Conservation (phyloP, 2,797 vertebrate genomes). For the Gephyroberyx darwinii region DNA sequence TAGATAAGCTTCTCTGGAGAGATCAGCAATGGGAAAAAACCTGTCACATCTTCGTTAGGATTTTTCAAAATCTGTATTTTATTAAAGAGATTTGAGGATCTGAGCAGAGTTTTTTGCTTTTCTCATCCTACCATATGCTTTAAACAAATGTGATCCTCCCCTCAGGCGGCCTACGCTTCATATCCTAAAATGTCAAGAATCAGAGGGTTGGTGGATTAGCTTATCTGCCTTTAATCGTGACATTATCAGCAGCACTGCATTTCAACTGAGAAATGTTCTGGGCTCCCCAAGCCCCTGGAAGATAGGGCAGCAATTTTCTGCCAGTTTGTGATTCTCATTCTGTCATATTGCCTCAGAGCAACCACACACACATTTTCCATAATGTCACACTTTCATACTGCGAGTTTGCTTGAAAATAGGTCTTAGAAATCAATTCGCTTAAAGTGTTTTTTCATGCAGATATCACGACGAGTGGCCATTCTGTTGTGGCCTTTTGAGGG, state of each 20-base stretch:
- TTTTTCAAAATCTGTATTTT: slow-evolving; percentile 40
- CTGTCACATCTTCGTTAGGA: slow-evolving; percentile 67
- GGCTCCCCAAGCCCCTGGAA: slow-evolving; percentile 38
- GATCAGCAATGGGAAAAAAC: slow-evolving; percentile 40
- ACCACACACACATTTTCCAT: slow-evolving; percentile 39
- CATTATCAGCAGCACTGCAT: slow-evolving; percentile 61
- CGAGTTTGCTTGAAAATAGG: slow-evolving; percentile 23
- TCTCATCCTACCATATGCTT: slow-evolving; percentile 18
- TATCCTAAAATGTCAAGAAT: slow-evolving; percentile 70
- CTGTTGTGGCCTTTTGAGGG: slow-evolving; percentile 23
- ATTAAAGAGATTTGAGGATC: slow-evolving; percentile 44
- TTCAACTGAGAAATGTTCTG: slow-evolving; percentile 55
- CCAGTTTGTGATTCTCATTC: slow-evolving; percentile 39
- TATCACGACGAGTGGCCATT: slow-evolving; percentile 32
- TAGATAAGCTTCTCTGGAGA: slow-evolving; percentile 51
- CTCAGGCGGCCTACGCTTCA: slow-evolving; percentile 48
- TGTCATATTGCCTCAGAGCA: slow-evolving; percentile 38
- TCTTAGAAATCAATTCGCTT: slow-evolving; percentile 39
- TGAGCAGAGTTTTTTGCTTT: slow-evolving; percentile 5
- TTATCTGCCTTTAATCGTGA: slow-evolving; percentile 71
- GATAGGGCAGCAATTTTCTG: slow-evolving; percentile 53
- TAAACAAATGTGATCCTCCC: slow-evolving; percentile 57
- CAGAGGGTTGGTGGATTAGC: slow-evolving; percentile 66
- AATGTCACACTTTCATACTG: slow-evolving; percentile 35
- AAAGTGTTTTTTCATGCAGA: slow-evolving; percentile 16